Percentiles rank a stretch among this genome's conserved stretches.
Conservation (phyloP, 2,113 vertebrate species). For the Hyla sarda region DNA sequence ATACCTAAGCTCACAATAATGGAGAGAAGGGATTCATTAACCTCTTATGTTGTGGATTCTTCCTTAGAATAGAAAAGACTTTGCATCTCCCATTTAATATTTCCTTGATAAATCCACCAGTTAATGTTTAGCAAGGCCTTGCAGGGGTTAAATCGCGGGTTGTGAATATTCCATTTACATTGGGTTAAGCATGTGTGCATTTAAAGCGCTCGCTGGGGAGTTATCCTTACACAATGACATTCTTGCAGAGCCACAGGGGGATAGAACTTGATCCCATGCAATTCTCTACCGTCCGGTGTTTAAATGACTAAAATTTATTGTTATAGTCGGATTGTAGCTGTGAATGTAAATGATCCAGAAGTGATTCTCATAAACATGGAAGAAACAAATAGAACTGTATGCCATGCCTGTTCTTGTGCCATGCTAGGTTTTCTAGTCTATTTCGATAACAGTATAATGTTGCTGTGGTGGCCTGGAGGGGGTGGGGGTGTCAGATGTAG, state of each 20-base stretch:
- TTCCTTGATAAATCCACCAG: background rate
- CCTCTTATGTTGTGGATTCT: constrained; percentile 18
- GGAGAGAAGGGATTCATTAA: constrained; percentile 53
- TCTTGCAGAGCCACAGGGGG: too few species aligned
- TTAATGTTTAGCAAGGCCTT: background rate
- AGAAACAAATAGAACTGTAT: background rate
- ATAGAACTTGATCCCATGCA: constrained; percentile 2
- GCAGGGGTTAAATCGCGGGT: background rate
- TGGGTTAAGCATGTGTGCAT: constrained; percentile 5
- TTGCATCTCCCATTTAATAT: background rate
- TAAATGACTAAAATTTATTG: constrained; percentile 9
- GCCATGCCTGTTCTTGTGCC: background rate
- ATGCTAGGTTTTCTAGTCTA: background rate
- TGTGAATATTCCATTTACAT: background rate
- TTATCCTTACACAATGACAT: constrained; percentile 8
- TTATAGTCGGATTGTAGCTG: background rate
- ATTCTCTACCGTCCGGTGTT: background rate
- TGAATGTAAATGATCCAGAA: constrained; percentile 8
- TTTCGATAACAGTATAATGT: too few species aligned
- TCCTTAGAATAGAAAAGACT: background rate
- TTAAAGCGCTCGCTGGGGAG: background rate
- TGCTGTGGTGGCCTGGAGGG: too few species aligned
- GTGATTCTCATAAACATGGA: background rate
- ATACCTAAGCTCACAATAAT: constrained; percentile 48
- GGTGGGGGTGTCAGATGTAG: too few species aligned